A percentile compares a stretch with the other conserved stretches of the same genome.
These are phyloP conservation scores for Procambarus clarkii DNA, from an alignment of 1,140 invertebrate species.

Conservation along the genomic window DNA sequence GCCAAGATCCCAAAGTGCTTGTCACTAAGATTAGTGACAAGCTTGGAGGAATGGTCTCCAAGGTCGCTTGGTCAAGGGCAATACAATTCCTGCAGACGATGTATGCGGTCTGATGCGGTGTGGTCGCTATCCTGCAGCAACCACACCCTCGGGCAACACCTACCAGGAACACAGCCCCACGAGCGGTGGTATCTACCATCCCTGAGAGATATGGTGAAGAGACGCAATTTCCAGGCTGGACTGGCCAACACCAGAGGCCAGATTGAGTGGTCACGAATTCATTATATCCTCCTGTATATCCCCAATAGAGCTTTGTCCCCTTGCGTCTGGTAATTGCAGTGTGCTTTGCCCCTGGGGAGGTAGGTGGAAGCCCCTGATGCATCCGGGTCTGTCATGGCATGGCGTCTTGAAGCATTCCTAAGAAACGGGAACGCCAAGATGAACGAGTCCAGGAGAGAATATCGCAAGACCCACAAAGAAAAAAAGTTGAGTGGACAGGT, in stretches of 20 bases:
- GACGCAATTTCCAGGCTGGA: not conserved
- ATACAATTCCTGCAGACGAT: not conserved
- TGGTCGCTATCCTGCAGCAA: not conserved
- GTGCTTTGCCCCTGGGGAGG: not conserved
- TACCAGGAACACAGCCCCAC: not conserved
- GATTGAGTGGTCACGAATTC: conserved; percentile 16
- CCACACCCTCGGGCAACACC: not conserved
- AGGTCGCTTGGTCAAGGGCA: not conserved
- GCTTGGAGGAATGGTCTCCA: not conserved
- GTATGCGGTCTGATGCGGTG: not conserved
- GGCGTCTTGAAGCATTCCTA: not conserved
- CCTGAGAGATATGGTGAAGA: not conserved
- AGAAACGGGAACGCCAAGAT: not conserved
- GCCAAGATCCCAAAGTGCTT: too few species aligned
- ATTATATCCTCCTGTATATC: not conserved
- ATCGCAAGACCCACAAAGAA: too few species aligned
- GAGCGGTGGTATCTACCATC: not conserved
- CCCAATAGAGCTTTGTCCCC: not conserved
- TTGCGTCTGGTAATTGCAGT: not conserved
- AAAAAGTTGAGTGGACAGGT: too few species aligned
- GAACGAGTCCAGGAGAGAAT: not conserved
- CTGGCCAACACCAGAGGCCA: not conserved
- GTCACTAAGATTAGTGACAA: not conserved
- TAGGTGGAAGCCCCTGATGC: not conserved
- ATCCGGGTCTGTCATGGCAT: not conserved